A percentile compares a stretch with the other conserved stretches of the same genome.
These are phyloP conservation scores for Orchesellides sinensis DNA, from an alignment of 2,888 invertebrate species.

Conservation along the genomic window DNA sequence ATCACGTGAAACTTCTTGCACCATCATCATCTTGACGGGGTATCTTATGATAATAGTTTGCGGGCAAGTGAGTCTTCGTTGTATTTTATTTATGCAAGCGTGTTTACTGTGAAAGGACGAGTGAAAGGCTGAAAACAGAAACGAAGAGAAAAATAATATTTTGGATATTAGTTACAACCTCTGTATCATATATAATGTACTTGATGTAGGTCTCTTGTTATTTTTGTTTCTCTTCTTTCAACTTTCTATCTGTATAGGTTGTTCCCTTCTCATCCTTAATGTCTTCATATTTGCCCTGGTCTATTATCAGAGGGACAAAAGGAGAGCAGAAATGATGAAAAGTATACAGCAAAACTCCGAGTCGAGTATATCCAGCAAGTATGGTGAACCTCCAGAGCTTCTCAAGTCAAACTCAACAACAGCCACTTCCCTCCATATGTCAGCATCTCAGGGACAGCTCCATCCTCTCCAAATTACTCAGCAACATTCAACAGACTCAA, in stretches of 20 bases:
- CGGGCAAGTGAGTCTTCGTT: slow-evolving; percentile 22
- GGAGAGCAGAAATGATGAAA: slow-evolving; percentile 87
- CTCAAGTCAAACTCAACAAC: slow-evolving; percentile 72
- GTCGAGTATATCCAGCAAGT: slow-evolving; percentile 57
- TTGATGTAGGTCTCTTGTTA: neutral
- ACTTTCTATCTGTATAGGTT: slow-evolving; percentile 79
- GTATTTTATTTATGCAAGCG: neutral
- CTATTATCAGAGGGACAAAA: slow-evolving; percentile 88
- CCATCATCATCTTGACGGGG: slow-evolving; percentile 22
- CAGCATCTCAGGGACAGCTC: slow-evolving; percentile 63
- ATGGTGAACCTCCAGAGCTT: slow-evolving; percentile 71
- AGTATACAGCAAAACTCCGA: slow-evolving; percentile 82
- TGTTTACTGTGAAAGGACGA: neutral
- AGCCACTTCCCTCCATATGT: slow-evolving; percentile 71
- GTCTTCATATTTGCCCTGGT: slow-evolving; percentile 90
- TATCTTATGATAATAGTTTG: slow-evolving; percentile 37
- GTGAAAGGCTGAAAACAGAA: neutral
- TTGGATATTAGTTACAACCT: neutral
- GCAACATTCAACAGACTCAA: slow-evolving; percentile 54
- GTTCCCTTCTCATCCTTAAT: slow-evolving; percentile 87
- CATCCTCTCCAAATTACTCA: slow-evolving; percentile 51
- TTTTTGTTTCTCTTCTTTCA: neutral
- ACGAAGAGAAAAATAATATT: neutral
- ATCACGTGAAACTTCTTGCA: slow-evolving; percentile 38
- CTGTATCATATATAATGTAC: neutral